Evolutionary conservation across 2,888 invertebrate species (phyloP), one percentile per base, ranked within the genome.

Genomic region (Melipona beecheii): DNA sequence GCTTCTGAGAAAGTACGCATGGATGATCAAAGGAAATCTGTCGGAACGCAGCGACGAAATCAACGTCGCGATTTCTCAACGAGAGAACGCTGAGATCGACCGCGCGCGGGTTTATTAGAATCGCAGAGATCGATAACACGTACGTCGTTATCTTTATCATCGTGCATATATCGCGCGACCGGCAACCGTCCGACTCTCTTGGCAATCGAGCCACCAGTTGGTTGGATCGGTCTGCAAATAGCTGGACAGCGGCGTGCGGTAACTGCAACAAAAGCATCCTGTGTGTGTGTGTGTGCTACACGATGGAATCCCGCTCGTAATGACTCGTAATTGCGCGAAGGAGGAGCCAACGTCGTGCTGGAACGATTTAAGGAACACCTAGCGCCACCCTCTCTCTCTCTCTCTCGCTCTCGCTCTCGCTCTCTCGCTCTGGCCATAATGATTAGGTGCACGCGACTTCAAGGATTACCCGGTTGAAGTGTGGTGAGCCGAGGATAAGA

Each of bases 321-420:
- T 89, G 89, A 89, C 87, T 87, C 90, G 89, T 90, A 89, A 89
- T 89, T 89, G 86, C 86, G 81, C 79, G 85, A 75, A 85, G 89
- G 89, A 89, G 89, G 90, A 86, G 82, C 65, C 62, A 72, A 86
- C 86, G 90, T 89, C 87, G 85, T 86, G 85, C 85, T 90, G 85
- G 85, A 82, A 84, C 89, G 89, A 89, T 89, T 89, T 87, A 87
- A 89, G 89, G 89, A 90, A 89, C 87, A 89, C 89, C 89, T 86
- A 83, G 82, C 83, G 84, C 81, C 79, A 77, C 75, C 36, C 60
- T 73, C 73, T 36, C 64, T 62, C 78, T 54, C 27, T 27, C 27
- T 27, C 27, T 27, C 27, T 73, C 73, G 24, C 64, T 62, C 78
- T 54, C 60, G 70, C 73, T 24, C 64, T 60, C 78, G 49, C 60